These are phyloP conservation scores for Phytoseiulus persimilis DNA, from an alignment of 2,888 invertebrate species.

Conservation along the genomic window DNA sequence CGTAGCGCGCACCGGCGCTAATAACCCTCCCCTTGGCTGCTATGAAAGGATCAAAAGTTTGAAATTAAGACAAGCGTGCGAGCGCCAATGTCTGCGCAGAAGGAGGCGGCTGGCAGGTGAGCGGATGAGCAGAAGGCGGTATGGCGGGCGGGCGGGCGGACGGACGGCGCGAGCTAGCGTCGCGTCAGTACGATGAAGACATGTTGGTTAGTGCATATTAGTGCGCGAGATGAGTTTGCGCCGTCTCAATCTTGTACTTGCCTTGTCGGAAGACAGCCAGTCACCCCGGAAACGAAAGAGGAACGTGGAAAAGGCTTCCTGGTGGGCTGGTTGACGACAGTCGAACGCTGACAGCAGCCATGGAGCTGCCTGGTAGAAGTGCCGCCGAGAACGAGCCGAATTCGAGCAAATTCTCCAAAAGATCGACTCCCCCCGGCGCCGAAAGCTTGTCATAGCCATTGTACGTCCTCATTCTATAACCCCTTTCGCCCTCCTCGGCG, in stretches of 20 bases:
- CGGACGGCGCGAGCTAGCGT: background rate
- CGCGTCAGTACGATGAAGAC: background rate
- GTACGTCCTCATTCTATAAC: background rate
- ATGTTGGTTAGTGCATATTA: background rate
- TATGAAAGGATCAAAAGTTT: background rate
- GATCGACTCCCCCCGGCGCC: background rate
- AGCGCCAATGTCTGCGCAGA: background rate
- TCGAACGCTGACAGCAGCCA: background rate
- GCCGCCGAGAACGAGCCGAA: background rate
- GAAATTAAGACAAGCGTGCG: background rate
- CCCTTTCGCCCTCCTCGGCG: background rate
- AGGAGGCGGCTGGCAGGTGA: background rate
- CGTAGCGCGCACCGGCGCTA: no score
- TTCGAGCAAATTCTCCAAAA: background rate
- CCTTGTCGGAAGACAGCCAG: background rate
- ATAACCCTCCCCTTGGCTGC: background rate
- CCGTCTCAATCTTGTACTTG: background rate
- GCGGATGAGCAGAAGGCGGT: background rate
- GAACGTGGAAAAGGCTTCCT: background rate
- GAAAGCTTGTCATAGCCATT: background rate
- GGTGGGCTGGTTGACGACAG: background rate
- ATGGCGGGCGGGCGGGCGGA: background rate
- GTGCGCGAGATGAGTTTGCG: background rate
- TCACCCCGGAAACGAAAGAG: background rate
- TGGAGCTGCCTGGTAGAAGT: no score